Evolutionary conservation across 1,140 invertebrate genomes (phyloP).

Genomic region (Trichonephila clavata): DNA sequence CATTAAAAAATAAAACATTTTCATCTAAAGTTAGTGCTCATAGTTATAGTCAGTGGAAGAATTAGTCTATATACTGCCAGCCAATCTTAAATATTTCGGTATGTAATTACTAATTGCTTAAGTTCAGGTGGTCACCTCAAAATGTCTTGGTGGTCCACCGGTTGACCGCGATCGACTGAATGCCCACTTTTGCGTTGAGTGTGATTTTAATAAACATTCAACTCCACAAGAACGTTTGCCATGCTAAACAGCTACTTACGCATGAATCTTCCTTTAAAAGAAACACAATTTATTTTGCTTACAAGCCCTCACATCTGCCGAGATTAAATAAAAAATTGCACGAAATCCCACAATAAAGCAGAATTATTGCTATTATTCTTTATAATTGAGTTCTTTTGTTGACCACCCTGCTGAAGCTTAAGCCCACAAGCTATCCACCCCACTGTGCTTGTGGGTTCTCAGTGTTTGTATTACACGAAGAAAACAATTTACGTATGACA

Average conservation of each 20-base stretch:
- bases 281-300: not conserved
- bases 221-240: too few relatives aligned
- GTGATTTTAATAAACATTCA: too few relatives aligned
- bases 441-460: not conserved
- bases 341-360: not conserved
- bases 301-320: not conserved
- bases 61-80: too few relatives aligned
- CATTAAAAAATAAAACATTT: too few relatives aligned
- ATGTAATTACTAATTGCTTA: too few relatives aligned
- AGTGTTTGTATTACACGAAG: not conserved
- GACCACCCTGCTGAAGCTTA: not conserved
- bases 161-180: too few relatives aligned
- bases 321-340: not conserved
- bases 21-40: too few relatives aligned
- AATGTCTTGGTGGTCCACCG: too few relatives aligned
- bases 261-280: not conserved
- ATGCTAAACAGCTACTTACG: not conserved
- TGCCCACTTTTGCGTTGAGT: too few relatives aligned
- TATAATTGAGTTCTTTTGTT: constrained; percentile 8
- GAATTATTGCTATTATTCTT: not conserved
- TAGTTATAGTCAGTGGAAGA: too few relatives aligned
- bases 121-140: too few relatives aligned
- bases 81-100: too few relatives aligned
- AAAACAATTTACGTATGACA: not conserved
- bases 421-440: not conserved